Conservation (phyloP, 2,888 invertebrate genomes). For the Platynereis dumerilii region DNA sequence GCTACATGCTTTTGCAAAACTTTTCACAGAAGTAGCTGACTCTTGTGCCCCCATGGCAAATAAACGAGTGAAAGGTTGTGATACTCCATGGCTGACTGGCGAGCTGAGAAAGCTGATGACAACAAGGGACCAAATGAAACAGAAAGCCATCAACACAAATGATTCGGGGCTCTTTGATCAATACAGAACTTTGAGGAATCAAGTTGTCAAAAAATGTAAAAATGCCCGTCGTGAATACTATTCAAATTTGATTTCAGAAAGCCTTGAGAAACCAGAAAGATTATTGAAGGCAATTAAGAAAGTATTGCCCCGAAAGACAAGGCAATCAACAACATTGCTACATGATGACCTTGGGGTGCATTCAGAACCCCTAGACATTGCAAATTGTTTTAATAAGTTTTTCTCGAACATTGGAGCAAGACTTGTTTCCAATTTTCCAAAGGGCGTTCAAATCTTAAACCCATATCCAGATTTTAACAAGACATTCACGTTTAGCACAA, state of each 20-base stretch:
- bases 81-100: conserved; percentile 2
- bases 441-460: neutral
- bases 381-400: no score
- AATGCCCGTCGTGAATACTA: neutral
- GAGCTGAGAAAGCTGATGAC: conserved; percentile 5
- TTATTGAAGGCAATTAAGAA: conserved; percentile 8
- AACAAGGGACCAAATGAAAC: neutral
- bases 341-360: no score
- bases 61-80: neutral
- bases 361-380: no score
- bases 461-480: conserved; percentile 2
- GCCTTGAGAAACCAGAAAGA: neutral
- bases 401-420: conserved; percentile 1
- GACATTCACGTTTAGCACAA: neutral
- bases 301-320: neutral
- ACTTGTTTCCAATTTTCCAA: neutral
- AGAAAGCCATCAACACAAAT: neutral
- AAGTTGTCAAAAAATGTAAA: neutral
- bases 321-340: no score
- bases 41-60: neutral
- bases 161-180: neutral
- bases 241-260: conserved; percentile 1
- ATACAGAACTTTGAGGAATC: neutral
- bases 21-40: neutral
- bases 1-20: neutral